Evolutionary conservation across 2,888 invertebrate species (phyloP).

Genomic region (Parochlus steinenii): DNA sequence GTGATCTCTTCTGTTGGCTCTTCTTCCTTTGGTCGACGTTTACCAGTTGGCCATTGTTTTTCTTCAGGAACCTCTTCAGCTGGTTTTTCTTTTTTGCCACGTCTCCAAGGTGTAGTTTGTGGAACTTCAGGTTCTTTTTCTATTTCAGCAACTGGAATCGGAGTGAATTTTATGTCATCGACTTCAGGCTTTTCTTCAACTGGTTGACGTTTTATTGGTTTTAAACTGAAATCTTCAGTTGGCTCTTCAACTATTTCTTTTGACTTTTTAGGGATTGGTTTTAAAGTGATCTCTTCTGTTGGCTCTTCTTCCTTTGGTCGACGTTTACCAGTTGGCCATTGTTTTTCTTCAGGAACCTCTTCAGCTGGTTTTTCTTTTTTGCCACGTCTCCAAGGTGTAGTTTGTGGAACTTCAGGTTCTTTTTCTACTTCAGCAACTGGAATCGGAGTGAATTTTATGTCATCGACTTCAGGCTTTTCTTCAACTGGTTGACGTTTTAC

Average conservation of each 20-base stretch:
- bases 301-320: conserved; percentile 25
- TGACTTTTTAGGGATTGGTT: conserved; percentile 29
- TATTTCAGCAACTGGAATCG: conserved; percentile 18
- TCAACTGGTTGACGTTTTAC: conserved; percentile 12
- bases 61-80: conserved; percentile 24
- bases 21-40: conserved; percentile 25
- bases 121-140: conserved; percentile 16
- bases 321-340: conserved; percentile 24
- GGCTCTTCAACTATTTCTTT: conserved; percentile 21
- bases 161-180: too few relatives aligned
- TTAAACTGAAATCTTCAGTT: conserved; percentile 19
- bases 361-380: conserved; percentile 28
- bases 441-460: conserved; percentile 10
- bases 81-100: conserved; percentile 18
- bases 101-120: conserved; percentile 16
- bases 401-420: conserved; percentile 15
- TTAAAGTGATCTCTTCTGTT: conserved; percentile 33
- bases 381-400: conserved; percentile 25
- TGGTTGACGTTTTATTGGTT: conserved; percentile 24
- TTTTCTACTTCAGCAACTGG: conserved; percentile 18
- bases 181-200: conserved; percentile 29
- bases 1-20: conserved; percentile 31
- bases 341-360: conserved; percentile 23
- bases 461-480: conserved; percentile 15
- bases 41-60: conserved; percentile 23